Base-by-base conservation (phyloP, 2,888 invertebrate species). In the Dynastes tityus region DNA sequence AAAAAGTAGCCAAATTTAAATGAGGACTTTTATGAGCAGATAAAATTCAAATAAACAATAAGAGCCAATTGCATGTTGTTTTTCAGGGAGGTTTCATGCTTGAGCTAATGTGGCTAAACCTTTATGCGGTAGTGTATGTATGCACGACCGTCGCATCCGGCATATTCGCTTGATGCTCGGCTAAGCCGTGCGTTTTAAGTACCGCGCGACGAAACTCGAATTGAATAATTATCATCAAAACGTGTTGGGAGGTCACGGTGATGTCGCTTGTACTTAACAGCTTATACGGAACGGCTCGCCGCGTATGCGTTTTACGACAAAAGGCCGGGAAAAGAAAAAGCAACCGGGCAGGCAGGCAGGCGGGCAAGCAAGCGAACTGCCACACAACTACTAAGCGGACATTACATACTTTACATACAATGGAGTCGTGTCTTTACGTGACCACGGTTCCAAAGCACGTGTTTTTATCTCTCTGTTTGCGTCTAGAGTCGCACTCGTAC, bases 201-300 rank as follows among this genome's bases (percentile, higher is more conserved):
- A 82, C 80, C 82, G 83, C 63, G 61, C 63, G 63, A 13, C 63
- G 6, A 45, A 68, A 83, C 82, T 82, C 71, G 84, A 84, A 86
- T 87, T 87, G 87, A 87, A 88, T 88, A 88, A 88, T 88, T 87
- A 88, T 86, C 86, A 83, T 84, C 81, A 67, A 40, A 84, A 85
- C 88, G 87, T 86, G 87, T 86, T 88, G 88, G 87, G 88, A 86
- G 88, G 88, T 87, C 88, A 87, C 82, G 78, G 82, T 81, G 82
- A 71, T 71, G 70, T 71, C 70, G 70, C 55, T 37, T 71, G 70
- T 71, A 61, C 65, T 29, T 61, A 77, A 29, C 68, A 67, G 45
- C 67, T 67, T 27, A 58, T 22, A 58, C 55, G 27, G 22, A 58
- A 58, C 55, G 22, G 55, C 22, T 58, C 55, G 55, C 55, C 55